Evolutionary conservation across 2,888 invertebrate genomes (phyloP).

Genomic region (Drosophila prostipennis): DNA sequence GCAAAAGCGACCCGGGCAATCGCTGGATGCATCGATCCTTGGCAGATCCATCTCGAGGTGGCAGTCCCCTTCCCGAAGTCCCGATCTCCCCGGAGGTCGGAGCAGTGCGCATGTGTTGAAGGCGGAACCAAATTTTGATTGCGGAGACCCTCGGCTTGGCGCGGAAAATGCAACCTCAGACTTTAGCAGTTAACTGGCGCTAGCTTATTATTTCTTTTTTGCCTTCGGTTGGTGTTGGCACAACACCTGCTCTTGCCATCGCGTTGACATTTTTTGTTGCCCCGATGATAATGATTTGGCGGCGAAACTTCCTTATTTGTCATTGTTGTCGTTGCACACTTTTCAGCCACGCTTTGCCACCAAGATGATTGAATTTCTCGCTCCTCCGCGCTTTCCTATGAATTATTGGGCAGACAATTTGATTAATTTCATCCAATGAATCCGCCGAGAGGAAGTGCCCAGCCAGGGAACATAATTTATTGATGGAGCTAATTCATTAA

Average conservation of each 20-base stretch:
- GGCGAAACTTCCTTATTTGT: conserved; percentile 76
- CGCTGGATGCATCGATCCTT: conserved; percentile 48
- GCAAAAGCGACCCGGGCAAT: conserved; percentile 40
- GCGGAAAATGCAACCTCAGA: conserved; percentile 54
- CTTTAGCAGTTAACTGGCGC: conserved; percentile 38
- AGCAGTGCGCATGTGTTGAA: conserved; percentile 47
- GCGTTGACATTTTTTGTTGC: conserved; percentile 61
- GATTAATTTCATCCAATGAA: conserved; percentile 50
- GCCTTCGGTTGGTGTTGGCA: conserved; percentile 39
- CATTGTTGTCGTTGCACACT: conserved; percentile 69
- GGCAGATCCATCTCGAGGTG: conserved; percentile 24
- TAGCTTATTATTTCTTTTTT: conserved; percentile 58
- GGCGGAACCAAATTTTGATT: conserved; percentile 68
- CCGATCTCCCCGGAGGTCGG: conserved; percentile 8
- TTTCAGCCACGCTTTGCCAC: conserved; percentile 38
- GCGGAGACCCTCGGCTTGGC: conserved; percentile 48
- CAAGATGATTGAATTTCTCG: conserved; percentile 55
- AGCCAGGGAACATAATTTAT: not conserved
- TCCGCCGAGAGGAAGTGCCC: conserved; percentile 22
- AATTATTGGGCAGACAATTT: conserved; percentile 54
- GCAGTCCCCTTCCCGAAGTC: not conserved
- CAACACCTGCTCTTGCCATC: conserved; percentile 68
- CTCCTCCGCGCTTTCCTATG: conserved; percentile 28
- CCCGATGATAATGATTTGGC: conserved; percentile 66
- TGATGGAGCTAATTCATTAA: conserved; percentile 22